Base-by-base conservation (phyloP, 2,888 invertebrate genomes). In the Rhamphomyia laevipes region DNA sequence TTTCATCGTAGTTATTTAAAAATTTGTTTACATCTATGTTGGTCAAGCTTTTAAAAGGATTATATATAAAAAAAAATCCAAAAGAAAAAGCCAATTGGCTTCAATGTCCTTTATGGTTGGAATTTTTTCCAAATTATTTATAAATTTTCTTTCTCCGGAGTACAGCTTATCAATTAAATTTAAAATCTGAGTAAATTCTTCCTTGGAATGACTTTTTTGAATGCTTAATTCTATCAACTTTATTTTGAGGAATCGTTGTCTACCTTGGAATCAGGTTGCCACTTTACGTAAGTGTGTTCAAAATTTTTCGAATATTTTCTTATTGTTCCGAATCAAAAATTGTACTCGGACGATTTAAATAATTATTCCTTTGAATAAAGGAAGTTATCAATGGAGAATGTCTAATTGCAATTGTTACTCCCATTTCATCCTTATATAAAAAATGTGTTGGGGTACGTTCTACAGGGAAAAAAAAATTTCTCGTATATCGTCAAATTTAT, bases 301-400 rank as follows among this genome's bases (percentile, higher is more conserved):
- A 46, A 46, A 12, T 40, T 46, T 40, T 46, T 46, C 9, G 38
- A 38, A 11, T 40, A 30, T 30, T 21, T 23, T 30, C 17, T 23
- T 16, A 30, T 46, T 23, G 30, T 46, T 21, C 21, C 21, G 21
- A 21, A 21, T 21, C 21, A 3, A 4, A 4, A 5, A 3, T 21
- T 27, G 7, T 27, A 27, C 40, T 40, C 13, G 42, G 42, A n/a
- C 47, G 30, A 41, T 47, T 47, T 13, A 47, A 27, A 38, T 46
- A 46, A 17, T 46, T 46, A 42, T 47, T 47, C n/a, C 42, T 17
- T 31, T 47, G 42, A 33, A 41, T 11, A 4, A 47, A 15, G 9
- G 42, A 31, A 1, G 47, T 47, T 18, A 47, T 33, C 21, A 47
- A 16, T 6, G 47, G 47, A 17, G 47, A 47, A 35, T 43, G 21